Percentiles rank a stretch among this genome's conserved stretches.
phyloP scores from a whole-genome alignment of 2,797 vertebrate genomes.

The Pseudomugil tenellus region DNA sequence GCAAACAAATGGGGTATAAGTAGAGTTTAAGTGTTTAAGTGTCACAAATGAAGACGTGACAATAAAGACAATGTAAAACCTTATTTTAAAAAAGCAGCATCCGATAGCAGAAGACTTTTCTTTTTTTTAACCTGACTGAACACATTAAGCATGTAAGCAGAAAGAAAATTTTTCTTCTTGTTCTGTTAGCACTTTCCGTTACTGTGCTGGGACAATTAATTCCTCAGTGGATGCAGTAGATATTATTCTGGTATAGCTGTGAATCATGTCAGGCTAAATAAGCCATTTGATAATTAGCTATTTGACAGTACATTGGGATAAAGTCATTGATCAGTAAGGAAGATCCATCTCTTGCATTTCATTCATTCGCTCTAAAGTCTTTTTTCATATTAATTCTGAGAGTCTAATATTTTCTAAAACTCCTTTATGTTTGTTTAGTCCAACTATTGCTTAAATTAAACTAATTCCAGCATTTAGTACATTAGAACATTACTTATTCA shows the following conservation, averaged over 20 bases:
- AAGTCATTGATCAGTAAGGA: conserved; percentile 52
- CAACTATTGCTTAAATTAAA: conserved; percentile 7
- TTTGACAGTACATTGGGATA: conserved; percentile 52
- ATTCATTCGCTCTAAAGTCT: conserved; percentile 43
- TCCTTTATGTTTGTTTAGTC: neutral
- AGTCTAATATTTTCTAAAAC: neutral
- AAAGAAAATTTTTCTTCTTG: neutral
- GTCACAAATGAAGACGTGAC: no score
- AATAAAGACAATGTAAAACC: no score
- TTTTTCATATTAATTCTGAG: conserved; percentile 24
- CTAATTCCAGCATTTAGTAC: conserved; percentile 7
- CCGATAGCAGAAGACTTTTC: no score
- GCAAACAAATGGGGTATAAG: no score
- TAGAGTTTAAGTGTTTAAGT: no score
- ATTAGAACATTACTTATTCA: conserved; percentile 15
- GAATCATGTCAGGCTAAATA: conserved; percentile 69
- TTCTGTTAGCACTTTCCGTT: neutral
- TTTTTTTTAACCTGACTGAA: no score
- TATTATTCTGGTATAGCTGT: conserved; percentile 48
- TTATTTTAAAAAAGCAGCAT: no score
- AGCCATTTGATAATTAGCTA: conserved; percentile 61
- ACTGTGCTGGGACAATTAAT: conserved; percentile 12
- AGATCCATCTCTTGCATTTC: conserved; percentile 47
- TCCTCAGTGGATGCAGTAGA: conserved; percentile 33
- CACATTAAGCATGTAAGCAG: neutral